Base-by-base conservation (phyloP, 2,113 vertebrate genomes). In the Grus americana region DNA sequence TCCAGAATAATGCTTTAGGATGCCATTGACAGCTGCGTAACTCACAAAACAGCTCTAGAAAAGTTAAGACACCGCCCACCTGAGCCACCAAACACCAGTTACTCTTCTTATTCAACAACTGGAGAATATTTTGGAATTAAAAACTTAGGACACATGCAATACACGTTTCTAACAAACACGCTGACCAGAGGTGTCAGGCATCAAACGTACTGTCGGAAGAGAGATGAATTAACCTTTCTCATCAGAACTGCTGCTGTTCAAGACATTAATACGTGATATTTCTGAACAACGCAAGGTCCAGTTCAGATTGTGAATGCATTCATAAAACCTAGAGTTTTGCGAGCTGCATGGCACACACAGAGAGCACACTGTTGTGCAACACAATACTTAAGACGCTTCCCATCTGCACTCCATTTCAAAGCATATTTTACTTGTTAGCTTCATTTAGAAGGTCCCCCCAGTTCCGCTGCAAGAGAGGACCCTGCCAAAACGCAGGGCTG, bases 391-490 rank as follows among this genome's bases (percentile, higher is more conserved):
- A 59, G 63, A 76, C 17, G 47, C 54, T 94, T 91, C 78, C 79
- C 95, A 93, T 96, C 96, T 96, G 93, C 88, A 79, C 89, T 95
- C 76, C 70, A 97, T 97, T 96, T 91, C 96, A 94, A 95, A 90
- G 80, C 95, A 91, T 91, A 96, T 97, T 97, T 97, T 96, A 97
- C 85, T 97, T 75, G 85, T 95, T 97, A 95, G 90, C 62, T 86
- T 95, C 82, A 96, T 79, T 92, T 91, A 91, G 76, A 95, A 92
- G 66, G 86, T 96, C 76, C 81, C 80, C 74, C 67, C 54, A 78
- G 90, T 92, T 96, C 86, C n/a, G 26, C 57, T 86, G 80, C 55
- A 73, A 92, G 38, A 79, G 27, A 79, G n/a, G 66, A 82, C 82
- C 18, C 49, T 80, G 97, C 93, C 97, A 97, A 96, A 96, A 94